These are phyloP conservation scores for Chunga burmeisteri DNA, from an alignment of 2,113 vertebrate genomes.

Conservation along the genomic window DNA sequence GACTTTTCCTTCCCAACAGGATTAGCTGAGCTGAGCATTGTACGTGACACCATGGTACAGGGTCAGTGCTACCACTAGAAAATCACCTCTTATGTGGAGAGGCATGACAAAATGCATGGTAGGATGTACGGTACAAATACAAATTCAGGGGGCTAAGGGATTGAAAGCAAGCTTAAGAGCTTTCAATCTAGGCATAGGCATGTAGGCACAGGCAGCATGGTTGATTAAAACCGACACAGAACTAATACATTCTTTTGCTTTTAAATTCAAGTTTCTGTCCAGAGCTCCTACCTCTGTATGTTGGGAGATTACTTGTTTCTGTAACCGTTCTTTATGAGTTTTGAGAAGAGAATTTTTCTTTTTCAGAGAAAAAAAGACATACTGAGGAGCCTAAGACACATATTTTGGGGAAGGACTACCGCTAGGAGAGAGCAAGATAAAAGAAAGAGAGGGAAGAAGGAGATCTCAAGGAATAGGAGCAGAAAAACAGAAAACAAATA, in stretches of 20 bases:
- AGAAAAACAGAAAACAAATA: neutral
- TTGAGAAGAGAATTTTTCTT: neutral
- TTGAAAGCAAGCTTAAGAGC: neutral
- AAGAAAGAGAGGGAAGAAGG: neutral
- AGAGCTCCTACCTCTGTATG: neutral
- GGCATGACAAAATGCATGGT: fast-evolving
- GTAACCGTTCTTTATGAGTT: neutral
- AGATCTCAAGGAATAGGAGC: neutral
- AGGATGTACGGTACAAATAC: neutral
- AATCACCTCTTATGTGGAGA: neutral
- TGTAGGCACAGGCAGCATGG: neutral
- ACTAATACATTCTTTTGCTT: neutral
- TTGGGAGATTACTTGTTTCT: neutral
- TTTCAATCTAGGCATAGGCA: neutral
- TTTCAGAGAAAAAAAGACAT: neutral
- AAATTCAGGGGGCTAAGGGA: neutral
- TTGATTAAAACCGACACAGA: neutral
- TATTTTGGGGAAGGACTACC: neutral
- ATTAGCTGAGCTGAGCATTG: neutral
- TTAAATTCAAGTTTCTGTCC: neutral
- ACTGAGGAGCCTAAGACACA: neutral
- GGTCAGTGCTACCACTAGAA: neutral
- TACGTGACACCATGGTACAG: neutral
- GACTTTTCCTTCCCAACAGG: neutral
- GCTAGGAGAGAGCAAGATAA: neutral